Base-by-base conservation (phyloP, 2,888 invertebrate species). In the Clunio marinus region DNA sequence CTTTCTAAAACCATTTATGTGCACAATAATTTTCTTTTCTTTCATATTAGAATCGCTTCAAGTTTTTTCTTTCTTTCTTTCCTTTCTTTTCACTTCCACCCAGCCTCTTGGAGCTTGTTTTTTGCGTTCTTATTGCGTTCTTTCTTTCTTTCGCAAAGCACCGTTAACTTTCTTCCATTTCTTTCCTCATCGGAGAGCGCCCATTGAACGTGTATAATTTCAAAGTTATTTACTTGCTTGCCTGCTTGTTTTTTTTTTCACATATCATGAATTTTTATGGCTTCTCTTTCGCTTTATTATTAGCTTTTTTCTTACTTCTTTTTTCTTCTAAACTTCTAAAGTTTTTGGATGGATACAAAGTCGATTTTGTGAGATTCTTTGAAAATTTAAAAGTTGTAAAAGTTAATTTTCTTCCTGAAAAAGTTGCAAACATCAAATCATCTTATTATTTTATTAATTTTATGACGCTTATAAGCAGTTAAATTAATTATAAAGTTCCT, bases 201-300 rank as follows among this genome's bases (percentile, higher is more conserved):
- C 57, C 27, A 57, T 15, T 55, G 59, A 59, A 59, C 20, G 32
- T 32, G 20, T 59, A 59, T 59, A 59, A 59, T 59, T 59, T 59
- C 13, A 59, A 59, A 59, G 59, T 59, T 59, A 59, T 59, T 59
- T 59, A 59, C 59, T 59, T 59, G 32, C 20, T 46, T n/a, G n/a
- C n/a, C n/a, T n/a, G n/a, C n/a, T n/a, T 41, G 17, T 41, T 15
- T 41, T 41, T 45, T 58, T 59, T 59, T 59, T 59, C 59, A 59
- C 59, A 59, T 59, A 59, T 59, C 59, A 59, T 59, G 59, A 59
- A 59, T 59, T 59, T 59, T 59, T 59, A 59, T 59, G 59, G 59
- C 32, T 59, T 28, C 20, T n/a, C n/a, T 59, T 58, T 59, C 59
- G 59, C 59, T 59, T 59, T 59, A 59, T 59, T 59, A 59, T 59